These are phyloP conservation scores for Hirudo medicinalis DNA, from an alignment of 1,140 invertebrate genomes.

Conservation along the genomic window DNA sequence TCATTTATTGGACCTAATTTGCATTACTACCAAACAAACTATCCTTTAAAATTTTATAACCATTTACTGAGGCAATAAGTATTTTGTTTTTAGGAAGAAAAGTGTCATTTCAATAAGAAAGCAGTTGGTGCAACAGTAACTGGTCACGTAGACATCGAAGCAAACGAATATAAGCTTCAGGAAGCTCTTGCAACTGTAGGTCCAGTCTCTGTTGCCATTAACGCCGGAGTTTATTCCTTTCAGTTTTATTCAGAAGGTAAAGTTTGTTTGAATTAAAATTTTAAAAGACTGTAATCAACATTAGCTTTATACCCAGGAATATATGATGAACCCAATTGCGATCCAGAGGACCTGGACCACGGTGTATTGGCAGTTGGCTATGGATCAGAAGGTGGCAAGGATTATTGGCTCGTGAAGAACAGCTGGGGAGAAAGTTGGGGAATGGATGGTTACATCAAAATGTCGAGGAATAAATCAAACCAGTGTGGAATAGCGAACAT, in stretches of 20 bases:
- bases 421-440: constrained; percentile 42
- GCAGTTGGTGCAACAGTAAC: constrained; percentile 22
- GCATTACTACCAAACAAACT: too few relatives aligned
- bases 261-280: neutral
- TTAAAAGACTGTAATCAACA: neutral
- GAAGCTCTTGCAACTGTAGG: constrained; percentile 72
- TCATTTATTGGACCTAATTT: too few relatives aligned
- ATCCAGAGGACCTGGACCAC: constrained; percentile 36
- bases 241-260: constrained; percentile 42
- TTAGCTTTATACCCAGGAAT: constrained; percentile 21
- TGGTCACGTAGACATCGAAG: constrained; percentile 18
- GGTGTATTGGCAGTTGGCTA: constrained; percentile 46
- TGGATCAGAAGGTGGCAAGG: constrained; percentile 48
- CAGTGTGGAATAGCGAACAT: constrained; percentile 73
- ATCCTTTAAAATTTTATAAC: too few relatives aligned
- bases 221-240: constrained; percentile 63
- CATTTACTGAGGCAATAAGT: too few relatives aligned
- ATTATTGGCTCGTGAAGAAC: constrained; percentile 47
- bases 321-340: constrained; percentile 31
- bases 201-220: constrained; percentile 67
- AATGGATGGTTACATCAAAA: constrained; percentile 69
- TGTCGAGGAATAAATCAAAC: constrained; percentile 71
- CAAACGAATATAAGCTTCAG: constrained; percentile 24
- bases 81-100: constrained; percentile 12
- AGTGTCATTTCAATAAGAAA: constrained; percentile 17